A percentile compares a stretch with the other conserved stretches of the same genome.
Conservation (phyloP, 2,797 vertebrate genomes). For the Onychomys torridus region DNA sequence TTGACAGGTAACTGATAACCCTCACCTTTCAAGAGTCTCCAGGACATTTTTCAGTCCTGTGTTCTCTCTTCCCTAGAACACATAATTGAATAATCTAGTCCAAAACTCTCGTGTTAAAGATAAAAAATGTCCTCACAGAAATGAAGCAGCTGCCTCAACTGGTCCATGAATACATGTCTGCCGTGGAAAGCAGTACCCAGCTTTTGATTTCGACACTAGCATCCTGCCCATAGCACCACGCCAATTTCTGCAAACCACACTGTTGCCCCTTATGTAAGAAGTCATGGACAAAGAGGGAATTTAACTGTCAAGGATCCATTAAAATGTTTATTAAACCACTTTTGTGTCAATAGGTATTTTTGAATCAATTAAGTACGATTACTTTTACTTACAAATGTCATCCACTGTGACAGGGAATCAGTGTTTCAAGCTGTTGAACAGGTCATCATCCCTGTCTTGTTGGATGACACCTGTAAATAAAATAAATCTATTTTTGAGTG, state of each 20-base stretch:
- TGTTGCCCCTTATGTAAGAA: conserved; percentile 32
- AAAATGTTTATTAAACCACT: conserved; percentile 50
- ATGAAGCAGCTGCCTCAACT: not conserved
- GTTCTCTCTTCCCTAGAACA: not conserved
- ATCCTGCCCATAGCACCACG: not conserved
- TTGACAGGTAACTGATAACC: not conserved
- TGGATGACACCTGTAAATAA: conserved; percentile 84
- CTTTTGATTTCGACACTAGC: not conserved
- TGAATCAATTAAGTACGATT: conserved; percentile 71
- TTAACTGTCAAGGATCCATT: conserved; percentile 53
- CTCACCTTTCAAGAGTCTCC: not conserved
- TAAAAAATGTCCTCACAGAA: not conserved
- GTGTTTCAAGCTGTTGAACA: conserved; percentile 81
- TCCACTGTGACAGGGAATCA: conserved; percentile 83
- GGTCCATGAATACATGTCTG: not conserved
- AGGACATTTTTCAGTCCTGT: not conserved
- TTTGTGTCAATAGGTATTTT: conserved; percentile 55
- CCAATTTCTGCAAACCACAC: not conserved
- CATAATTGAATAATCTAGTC: not conserved
- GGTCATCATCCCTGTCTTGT: conserved; percentile 81
- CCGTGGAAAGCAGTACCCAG: not conserved
- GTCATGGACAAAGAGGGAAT: not conserved
- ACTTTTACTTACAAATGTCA: conserved; percentile 83
- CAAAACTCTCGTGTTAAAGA: not conserved
- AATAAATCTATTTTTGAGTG: conserved; percentile 84